Percentiles rank a stretch among this genome's conserved stretches.
phyloP scores from a whole-genome alignment of 2,888 invertebrate genomes.

The Lasioglossum oenotherae region DNA sequence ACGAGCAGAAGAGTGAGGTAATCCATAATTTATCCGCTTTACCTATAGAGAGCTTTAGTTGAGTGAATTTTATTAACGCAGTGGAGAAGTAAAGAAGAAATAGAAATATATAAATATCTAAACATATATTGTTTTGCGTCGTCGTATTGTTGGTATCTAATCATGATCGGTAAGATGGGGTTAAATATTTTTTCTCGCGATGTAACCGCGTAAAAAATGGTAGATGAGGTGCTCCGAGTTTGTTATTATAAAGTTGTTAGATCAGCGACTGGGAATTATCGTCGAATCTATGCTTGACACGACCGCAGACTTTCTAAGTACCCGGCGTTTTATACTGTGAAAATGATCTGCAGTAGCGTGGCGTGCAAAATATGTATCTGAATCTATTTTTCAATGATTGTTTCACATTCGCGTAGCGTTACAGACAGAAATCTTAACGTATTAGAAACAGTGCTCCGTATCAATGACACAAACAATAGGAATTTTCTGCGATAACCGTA shows the following conservation, averaged over 20 bases:
- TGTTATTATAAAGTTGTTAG: conserved; percentile 40
- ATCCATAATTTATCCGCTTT: conserved; percentile 53
- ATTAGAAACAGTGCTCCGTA: background rate
- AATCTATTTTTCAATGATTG: background rate
- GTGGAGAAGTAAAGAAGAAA: background rate
- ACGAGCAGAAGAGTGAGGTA: conserved; percentile 20
- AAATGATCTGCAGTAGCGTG: conserved; percentile 14
- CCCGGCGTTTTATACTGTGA: conserved; percentile 63
- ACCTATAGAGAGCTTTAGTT: conserved; percentile 48
- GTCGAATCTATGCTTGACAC: conserved; percentile 31
- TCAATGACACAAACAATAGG: background rate
- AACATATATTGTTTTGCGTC: conserved; percentile 44
- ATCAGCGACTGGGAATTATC: conserved; percentile 21
- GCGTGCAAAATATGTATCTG: background rate
- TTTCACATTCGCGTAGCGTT: background rate
- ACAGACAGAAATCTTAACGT: background rate
- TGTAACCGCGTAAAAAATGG: conserved; percentile 13
- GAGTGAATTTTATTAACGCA: conserved; percentile 27
- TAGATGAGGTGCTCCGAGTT: conserved; percentile 51
- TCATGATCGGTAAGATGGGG: conserved; percentile 42
- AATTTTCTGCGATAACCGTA: background rate
- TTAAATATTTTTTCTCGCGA: conserved; percentile 37
- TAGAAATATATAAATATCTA: conserved; percentile 18
- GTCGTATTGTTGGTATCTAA: conserved; percentile 51
- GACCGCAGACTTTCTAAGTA: conserved; percentile 19